Percentiles rank a stretch among this genome's conserved stretches.
Conservation (phyloP, 2,113 vertebrate genomes). For the Leptobrachium ailaonicum region DNA sequence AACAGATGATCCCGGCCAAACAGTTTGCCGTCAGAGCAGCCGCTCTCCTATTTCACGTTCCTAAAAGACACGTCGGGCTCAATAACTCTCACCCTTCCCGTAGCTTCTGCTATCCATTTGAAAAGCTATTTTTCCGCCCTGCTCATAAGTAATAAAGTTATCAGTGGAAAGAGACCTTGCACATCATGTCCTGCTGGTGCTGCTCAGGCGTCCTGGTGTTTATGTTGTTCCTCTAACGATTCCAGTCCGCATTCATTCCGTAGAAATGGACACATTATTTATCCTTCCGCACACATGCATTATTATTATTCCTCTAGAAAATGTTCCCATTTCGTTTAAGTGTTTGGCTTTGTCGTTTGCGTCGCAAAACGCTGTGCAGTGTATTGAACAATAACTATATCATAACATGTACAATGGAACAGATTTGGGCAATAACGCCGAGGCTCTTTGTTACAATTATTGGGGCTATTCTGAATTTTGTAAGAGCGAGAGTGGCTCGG, state of each 20-base stretch:
- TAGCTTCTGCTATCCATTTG: not conserved
- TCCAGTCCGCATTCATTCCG: not conserved
- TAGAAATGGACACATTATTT: not conserved
- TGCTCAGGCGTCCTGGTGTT: not conserved
- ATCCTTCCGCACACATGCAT: constrained; percentile 7
- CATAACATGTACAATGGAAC: not conserved
- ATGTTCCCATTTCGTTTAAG: not conserved
- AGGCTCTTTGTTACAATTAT: not conserved
- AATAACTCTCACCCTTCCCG: not conserved
- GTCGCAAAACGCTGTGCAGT: not conserved
- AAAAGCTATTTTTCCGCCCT: constrained; percentile 22
- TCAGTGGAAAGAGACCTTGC: constrained; percentile 6
- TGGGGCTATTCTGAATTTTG: too few relatives aligned
- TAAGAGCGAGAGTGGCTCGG: too few relatives aligned
- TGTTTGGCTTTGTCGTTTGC: not conserved
- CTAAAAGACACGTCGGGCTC: not conserved
- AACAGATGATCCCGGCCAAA: not conserved
- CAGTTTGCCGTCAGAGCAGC: not conserved
- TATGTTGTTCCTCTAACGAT: not conserved
- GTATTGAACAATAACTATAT: not conserved
- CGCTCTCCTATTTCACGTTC: not conserved
- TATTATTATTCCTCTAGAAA: constrained; percentile 4
- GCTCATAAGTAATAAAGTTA: constrained; percentile 22
- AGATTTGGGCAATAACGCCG: not conserved
- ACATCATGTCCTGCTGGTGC: not conserved